Conservation (phyloP, 2,888 invertebrate species). For the Caenorhabditis imperialis region DNA sequence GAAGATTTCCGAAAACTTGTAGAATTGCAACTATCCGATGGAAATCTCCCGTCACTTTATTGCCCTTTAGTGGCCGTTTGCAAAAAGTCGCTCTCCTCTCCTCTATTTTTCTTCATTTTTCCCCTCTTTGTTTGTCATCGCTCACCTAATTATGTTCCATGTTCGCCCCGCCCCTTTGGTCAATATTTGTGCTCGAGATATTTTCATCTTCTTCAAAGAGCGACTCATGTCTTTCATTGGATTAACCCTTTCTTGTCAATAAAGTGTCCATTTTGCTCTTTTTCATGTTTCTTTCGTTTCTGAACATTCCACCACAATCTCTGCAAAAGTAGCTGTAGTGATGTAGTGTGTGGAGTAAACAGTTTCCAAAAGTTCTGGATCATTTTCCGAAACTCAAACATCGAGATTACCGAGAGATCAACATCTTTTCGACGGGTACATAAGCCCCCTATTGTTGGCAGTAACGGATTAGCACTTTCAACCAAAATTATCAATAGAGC, state of each 20-base stretch:
- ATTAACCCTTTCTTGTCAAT: too few species aligned
- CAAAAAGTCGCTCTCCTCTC: slow-evolving; percentile 6
- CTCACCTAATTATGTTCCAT: slow-evolving; percentile 31
- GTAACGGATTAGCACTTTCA: too few species aligned
- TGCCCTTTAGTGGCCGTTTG: slow-evolving; percentile 39
- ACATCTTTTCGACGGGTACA: too few species aligned
- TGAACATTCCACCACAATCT: too few species aligned
- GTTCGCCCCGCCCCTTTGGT: slow-evolving; percentile 13
- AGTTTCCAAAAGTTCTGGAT: not conserved
- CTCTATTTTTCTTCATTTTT: not conserved
- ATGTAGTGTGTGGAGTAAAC: not conserved
- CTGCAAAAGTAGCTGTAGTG: too few species aligned
- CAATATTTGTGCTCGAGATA: slow-evolving; percentile 46
- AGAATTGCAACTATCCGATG: too few species aligned
- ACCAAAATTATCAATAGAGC: too few species aligned
- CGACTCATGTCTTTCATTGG: slow-evolving; percentile 30
- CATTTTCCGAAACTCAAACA: too few species aligned
- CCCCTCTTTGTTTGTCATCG: slow-evolving; percentile 21
- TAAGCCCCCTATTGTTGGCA: too few species aligned
- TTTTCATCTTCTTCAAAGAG: slow-evolving; percentile 5
- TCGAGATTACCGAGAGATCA: too few species aligned
- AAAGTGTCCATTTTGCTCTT: too few species aligned
- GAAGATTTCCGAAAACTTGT: too few species aligned
- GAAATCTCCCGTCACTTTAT: slow-evolving; percentile 29
- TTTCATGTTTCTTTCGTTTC: not conserved